Conservation (phyloP, 2,888 invertebrate species). For the Saturnia pavonia region DNA sequence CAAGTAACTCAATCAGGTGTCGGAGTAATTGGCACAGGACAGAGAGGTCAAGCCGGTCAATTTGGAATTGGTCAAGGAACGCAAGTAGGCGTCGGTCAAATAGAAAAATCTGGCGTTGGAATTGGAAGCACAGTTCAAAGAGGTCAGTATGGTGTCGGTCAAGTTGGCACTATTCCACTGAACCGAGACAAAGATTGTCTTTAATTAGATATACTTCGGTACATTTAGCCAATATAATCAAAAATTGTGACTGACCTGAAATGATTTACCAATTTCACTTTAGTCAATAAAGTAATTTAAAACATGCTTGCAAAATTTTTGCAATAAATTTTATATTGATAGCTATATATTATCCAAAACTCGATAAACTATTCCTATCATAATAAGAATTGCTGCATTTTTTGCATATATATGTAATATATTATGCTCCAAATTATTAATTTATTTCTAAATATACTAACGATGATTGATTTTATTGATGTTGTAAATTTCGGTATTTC, state of each 20-base stretch:
- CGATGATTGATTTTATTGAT: constrained; percentile 15
- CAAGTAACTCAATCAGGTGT: neutral
- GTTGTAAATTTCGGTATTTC: constrained; percentile 17
- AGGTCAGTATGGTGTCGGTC: neutral
- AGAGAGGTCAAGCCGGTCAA: neutral
- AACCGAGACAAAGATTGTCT: neutral
- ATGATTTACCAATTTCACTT: neutral
- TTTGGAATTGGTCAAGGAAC: neutral
- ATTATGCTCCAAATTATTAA: constrained; percentile 1
- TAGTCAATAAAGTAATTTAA: no score
- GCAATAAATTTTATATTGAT: neutral
- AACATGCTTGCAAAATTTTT: neutral
- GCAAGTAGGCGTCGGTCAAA: neutral
- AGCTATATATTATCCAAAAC: neutral
- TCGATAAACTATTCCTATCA: neutral
- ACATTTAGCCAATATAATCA: no score
- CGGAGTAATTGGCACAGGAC: neutral
- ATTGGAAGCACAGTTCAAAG: neutral
- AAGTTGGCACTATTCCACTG: neutral
- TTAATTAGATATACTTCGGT: neutral
- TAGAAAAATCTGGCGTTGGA: neutral
- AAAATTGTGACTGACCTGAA: no score
- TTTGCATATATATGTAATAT: neutral
- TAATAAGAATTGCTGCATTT: constrained; percentile 1
- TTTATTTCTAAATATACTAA: neutral